Percentiles rank a stretch among this genome's conserved stretches.
Evolutionary conservation across 2,797 vertebrate species (phyloP).

Genomic region (Podargus strigoides): DNA sequence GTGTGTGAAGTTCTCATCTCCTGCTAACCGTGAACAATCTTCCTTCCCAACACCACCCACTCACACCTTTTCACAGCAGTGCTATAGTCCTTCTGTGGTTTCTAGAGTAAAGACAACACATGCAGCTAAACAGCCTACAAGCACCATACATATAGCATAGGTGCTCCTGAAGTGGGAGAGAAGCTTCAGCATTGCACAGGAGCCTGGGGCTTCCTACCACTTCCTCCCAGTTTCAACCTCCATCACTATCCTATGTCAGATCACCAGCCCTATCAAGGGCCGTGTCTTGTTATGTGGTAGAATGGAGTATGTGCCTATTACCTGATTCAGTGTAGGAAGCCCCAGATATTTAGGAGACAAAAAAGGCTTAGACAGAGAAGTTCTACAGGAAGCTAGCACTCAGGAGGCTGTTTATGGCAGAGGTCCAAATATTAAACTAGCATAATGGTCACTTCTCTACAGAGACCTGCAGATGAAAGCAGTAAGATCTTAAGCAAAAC

Average conservation of each 20-base stretch:
- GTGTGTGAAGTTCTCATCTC: neutral
- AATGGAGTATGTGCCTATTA: neutral
- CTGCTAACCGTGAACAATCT: neutral
- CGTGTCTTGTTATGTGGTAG: accelerated
- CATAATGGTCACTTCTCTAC: neutral
- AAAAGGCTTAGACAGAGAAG: neutral
- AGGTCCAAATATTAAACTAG: neutral
- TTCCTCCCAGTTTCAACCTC: neutral
- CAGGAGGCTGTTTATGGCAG: neutral
- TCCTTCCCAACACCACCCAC: neutral
- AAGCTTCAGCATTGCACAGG: neutral
- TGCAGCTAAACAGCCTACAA: neutral
- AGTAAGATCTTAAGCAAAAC: neutral
- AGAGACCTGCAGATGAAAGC: neutral
- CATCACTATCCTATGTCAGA: neutral
- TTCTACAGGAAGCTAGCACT: neutral
- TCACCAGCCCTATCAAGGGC: neutral
- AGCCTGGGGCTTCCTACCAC: neutral
- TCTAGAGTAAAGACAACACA: neutral
- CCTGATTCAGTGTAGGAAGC: neutral
- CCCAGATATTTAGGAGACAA: neutral
- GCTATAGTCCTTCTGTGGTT: neutral
- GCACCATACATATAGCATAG: accelerated
- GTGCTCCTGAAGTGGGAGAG: neutral
- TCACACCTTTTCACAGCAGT: neutral